These are phyloP conservation scores for Hafferia zeledoni DNA, from an alignment of 2,797 vertebrate genomes.

Conservation along the genomic window DNA sequence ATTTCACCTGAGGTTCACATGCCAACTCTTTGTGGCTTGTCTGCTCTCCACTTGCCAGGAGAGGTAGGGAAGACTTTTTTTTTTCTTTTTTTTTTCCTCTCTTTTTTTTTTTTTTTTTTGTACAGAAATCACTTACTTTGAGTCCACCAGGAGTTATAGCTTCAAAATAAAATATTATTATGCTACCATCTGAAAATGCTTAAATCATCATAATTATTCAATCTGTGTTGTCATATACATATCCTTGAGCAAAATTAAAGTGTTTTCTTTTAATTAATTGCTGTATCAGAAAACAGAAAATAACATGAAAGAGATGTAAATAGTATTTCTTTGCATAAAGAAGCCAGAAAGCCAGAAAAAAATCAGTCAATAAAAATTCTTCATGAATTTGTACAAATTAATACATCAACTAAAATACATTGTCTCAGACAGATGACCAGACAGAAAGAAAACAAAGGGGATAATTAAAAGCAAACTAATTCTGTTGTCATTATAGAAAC, in stretches of 20 bases:
- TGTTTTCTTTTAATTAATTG: background rate
- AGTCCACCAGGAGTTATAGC: background rate
- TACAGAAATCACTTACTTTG: background rate
- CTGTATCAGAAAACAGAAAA: background rate
- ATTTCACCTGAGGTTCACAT: background rate
- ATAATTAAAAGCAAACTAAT: conserved; percentile 56
- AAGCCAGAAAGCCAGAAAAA: background rate
- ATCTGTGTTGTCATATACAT: background rate
- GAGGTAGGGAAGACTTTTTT: background rate
- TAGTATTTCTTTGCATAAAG: background rate
- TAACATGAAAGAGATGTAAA: background rate
- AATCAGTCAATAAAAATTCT: background rate
- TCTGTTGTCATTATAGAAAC: conserved; percentile 22
- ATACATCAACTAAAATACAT: conserved; percentile 8
- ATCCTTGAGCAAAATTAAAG: background rate
- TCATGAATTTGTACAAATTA: conserved; percentile 6
- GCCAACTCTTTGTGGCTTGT: background rate
- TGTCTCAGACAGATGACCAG: background rate
- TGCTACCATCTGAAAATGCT: background rate
- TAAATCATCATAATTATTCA: background rate
- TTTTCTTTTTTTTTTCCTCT: no score
- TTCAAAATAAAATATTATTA: background rate
- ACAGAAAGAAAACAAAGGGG: background rate
- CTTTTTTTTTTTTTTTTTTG: background rate
- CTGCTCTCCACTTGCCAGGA: background rate